phyloP scores from a whole-genome alignment of 2,797 vertebrate species.

The Schizothorax lantsangensis region DNA sequence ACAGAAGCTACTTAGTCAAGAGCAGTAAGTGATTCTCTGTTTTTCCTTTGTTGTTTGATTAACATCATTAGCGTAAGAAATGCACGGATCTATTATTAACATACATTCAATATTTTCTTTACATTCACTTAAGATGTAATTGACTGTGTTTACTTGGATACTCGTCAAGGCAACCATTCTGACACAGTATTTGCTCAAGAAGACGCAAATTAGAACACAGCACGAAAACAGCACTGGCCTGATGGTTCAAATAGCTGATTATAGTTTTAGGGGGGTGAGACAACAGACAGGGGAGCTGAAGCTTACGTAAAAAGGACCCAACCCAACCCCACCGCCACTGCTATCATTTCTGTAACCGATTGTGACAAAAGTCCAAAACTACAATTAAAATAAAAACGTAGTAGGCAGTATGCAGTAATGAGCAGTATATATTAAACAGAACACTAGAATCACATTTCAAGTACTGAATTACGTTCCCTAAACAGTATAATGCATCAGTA shows the following conservation, averaged over 20 bases:
- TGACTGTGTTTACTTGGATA: too few relatives aligned
- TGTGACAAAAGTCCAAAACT: background rate
- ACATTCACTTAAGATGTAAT: too few relatives aligned
- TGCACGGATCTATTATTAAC: too few relatives aligned
- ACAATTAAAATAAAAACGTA: background rate
- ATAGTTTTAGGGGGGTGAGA: background rate
- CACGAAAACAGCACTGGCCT: background rate
- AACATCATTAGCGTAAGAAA: too few relatives aligned
- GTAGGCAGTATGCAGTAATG: background rate
- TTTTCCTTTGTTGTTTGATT: too few relatives aligned
- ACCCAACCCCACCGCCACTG: background rate
- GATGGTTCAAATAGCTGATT: background rate
- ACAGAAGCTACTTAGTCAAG: too few relatives aligned
- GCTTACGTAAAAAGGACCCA: background rate
- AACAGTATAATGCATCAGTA: background rate
- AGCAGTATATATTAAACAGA: background rate
- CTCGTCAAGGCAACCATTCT: too few relatives aligned
- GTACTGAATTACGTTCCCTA: background rate
- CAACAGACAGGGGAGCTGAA: too few relatives aligned
- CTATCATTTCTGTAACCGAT: background rate
- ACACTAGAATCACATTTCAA: background rate
- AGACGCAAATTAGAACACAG: too few relatives aligned
- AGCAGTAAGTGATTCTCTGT: too few relatives aligned
- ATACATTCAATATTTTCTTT: too few relatives aligned
- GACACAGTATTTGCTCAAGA: too few relatives aligned